phyloP scores from a whole-genome alignment of 2,797 vertebrate species.

The Scolopax rusticola region DNA sequence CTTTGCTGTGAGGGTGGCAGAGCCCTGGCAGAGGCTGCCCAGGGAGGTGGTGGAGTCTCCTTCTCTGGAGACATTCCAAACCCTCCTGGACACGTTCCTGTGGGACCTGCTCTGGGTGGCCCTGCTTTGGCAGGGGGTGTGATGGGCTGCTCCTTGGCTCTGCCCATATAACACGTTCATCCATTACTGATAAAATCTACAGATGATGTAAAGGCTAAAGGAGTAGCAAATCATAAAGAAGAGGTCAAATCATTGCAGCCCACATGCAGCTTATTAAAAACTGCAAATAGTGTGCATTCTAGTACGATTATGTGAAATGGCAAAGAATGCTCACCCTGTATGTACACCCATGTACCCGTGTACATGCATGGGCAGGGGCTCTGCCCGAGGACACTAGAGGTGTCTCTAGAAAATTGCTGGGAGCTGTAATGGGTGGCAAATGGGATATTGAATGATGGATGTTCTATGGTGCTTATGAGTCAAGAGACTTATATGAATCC shows the following conservation, averaged over 20 bases:
- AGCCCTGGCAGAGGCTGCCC: too few species aligned
- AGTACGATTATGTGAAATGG: background rate
- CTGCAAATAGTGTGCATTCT: background rate
- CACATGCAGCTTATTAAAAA: background rate
- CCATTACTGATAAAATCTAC: background rate
- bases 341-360: background rate
- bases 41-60: too few species aligned
- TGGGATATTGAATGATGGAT: background rate
- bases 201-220: background rate
- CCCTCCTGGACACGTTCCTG: too few species aligned
- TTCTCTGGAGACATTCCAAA: too few species aligned
- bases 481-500: background rate
- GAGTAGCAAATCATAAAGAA: background rate
- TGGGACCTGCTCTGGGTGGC: too few species aligned
- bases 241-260: background rate
- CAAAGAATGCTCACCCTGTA: background rate
- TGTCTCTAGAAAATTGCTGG: background rate
- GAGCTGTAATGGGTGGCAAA: background rate
- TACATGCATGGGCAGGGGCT: accelerated
- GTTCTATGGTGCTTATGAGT: background rate
- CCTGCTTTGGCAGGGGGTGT: background rate
- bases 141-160: background rate
- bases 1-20: too few species aligned
- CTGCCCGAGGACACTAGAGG: background rate
- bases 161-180: background rate